Evolutionary conservation across 2,797 vertebrate genomes (phyloP), one percentile per base, ranked within the genome.

Genomic region (Tragopan temminckii): DNA sequence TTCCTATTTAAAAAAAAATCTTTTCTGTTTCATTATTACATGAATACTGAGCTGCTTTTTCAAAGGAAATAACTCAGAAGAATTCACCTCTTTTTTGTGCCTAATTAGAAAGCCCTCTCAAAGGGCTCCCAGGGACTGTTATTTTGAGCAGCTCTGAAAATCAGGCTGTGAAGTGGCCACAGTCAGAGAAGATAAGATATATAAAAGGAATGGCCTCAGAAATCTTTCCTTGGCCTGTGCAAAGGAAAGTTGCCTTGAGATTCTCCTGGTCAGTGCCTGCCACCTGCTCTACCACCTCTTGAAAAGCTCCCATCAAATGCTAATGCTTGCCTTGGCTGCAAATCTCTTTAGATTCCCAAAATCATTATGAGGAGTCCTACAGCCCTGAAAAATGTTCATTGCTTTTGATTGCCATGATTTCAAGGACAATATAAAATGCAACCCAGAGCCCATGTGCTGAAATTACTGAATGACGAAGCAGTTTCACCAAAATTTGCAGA

Each of bases 11-110:
- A 58, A 46, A 94, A 43, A 25, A 13, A 24, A 48, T 23, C 15
- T 43, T 62, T 50, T 91, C 19, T 91, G 46, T 78, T 95, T 93
- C 88, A 64, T 71, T 77, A 80, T 75, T 90, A 71, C 46, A 86
- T 18, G 24, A 93, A 91, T 43, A 63, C 55, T 5, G n/a, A 91
- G 25, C 14, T 8, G 42, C 66, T 64, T 89, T 83, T 94, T 87
- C 62, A 92, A 95, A 74, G 68, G 36, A 90, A 90, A 35, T 43
- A 91, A 88, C 42, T 84, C 43, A 55, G 53, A 90, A 80, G 45
- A 87, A 94, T 72, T 91, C n/a, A 45, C 42, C 58, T 1, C 5
- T 19, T 72, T 85, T 77, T 59, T 59, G 50, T 83, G 35, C 48
- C 33, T 24, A 69, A 85, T 83, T 80, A 83, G 38, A 90, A 88